A percentile compares a stretch with the other conserved stretches of the same genome.
Evolutionary conservation across 2,113 vertebrate genomes (phyloP).

Genomic region (Grantiella picta): DNA sequence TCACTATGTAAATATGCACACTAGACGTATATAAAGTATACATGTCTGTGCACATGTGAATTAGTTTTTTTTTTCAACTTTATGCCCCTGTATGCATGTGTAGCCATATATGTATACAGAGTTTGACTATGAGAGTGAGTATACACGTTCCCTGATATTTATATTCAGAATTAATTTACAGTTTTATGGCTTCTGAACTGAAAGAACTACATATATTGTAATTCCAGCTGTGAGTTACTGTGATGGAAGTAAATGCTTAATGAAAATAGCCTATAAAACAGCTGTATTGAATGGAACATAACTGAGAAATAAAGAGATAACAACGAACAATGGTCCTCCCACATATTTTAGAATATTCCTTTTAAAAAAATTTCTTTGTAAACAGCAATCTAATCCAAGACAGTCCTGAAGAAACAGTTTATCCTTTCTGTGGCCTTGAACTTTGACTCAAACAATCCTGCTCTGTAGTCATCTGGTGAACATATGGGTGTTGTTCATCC

Average conservation of each 20-base stretch:
- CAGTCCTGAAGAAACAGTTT: constrained; percentile 5
- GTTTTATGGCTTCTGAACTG: background rate
- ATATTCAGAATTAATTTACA: background rate
- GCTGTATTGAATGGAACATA: background rate
- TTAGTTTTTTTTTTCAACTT: background rate
- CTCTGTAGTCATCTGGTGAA: constrained; percentile 31
- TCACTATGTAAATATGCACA: background rate
- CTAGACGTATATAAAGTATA: background rate
- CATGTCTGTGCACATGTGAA: rapidly evolving
- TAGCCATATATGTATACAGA: background rate
- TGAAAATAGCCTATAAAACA: background rate
- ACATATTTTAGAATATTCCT: background rate
- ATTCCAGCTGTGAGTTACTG: background rate
- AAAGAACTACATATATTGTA: background rate
- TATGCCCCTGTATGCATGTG: background rate
- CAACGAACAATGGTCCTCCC: background rate
- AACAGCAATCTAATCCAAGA: constrained; percentile 23
- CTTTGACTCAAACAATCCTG: constrained; percentile 19
- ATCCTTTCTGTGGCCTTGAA: background rate
- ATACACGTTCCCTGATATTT: background rate
- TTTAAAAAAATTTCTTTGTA: background rate
- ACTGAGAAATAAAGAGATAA: constrained; percentile 5
- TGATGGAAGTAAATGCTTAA: background rate
- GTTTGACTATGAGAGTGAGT: background rate
- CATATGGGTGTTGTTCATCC: constrained; percentile 46